A percentile compares a stretch with the other conserved stretches of the same genome.
These are phyloP conservation scores for Protobothrops mucrosquamatus DNA, from an alignment of 2,113 vertebrate genomes.

Conservation along the genomic window DNA sequence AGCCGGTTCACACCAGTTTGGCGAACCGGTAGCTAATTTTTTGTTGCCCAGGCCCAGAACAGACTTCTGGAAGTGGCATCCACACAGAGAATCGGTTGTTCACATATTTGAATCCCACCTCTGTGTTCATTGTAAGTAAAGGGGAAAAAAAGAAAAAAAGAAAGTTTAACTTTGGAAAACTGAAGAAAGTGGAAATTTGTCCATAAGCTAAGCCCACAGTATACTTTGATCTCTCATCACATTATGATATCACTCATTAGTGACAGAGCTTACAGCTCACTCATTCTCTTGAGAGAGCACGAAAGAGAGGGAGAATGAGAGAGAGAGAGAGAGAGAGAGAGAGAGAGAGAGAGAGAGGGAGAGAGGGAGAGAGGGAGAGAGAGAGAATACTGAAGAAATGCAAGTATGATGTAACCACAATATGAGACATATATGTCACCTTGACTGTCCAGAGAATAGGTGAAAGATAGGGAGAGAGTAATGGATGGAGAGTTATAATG, in stretches of 20 bases:
- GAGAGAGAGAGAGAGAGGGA: neutral
- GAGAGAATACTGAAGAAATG: neutral
- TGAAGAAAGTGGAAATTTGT: neutral
- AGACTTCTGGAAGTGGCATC: too few species aligned
- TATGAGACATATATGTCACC: neutral
- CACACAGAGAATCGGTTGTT: too few species aligned
- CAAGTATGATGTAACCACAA: neutral
- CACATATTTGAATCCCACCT: too few species aligned
- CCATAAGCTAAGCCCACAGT: neutral
- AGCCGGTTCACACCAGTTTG: too few species aligned
- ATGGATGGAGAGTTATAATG: neutral
- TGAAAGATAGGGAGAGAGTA: neutral
- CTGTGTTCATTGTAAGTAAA: neutral
- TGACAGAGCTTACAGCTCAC: neutral
- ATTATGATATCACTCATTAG: neutral
- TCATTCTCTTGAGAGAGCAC: neutral
- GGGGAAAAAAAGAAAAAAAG: rapidly evolving
- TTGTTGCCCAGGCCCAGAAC: too few species aligned
- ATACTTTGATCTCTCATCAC: neutral
- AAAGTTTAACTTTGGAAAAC: neutral
- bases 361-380: too few species aligned
- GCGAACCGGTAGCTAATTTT: too few species aligned
- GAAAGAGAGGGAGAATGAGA: neutral
- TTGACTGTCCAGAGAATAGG: neutral
- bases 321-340: neutral